Base-by-base conservation (phyloP, 2,797 vertebrate species). In the Parambassis ranga region DNA sequence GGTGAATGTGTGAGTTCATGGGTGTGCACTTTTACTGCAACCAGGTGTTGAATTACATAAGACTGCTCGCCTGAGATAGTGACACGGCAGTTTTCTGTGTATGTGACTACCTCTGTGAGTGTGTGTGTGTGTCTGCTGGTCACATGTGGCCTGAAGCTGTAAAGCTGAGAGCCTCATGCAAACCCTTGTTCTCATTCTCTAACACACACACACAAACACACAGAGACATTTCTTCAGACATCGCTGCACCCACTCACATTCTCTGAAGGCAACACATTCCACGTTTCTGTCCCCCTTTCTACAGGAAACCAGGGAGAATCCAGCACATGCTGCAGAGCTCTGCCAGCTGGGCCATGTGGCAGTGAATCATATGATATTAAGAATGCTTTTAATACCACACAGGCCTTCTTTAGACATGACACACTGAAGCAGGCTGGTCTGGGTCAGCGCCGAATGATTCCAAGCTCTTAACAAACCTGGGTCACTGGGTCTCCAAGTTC, bases 1-100 rank as follows among this genome's bases (percentile, higher is more conserved):
- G 35, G 8, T 44, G 1, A 28, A 10, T 18, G 16, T 10, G 7
- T 2, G 39, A 22, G 18, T 57, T 47, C 22, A 52, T 39, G 10
- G 23, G 15, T 55, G 20, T n/a, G 24, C 8, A 13, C 2, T 44
- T 52, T 56, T 18, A 60, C 57, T 72, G 58, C 68, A 19, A 13
- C 60, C 67, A 42, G 76, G 72, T 83, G 62, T 78, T 80, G 32
- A 27, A 46, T 87, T 75, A 63, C 75, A 70, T 52, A 65, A 57
- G 18, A 18, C 28, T 56, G 61, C 13, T 47, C 38, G 9, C 31
- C 3, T 49, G 35, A 27, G 28, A 61, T 22, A 52, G 18, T 82
- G 85, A 87, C 72, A 24, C 53, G 53, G 79, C 80, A 75, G 22
- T 69, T 87, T 59, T 55, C 27, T 68, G 16, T 44, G 7, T 23